phyloP scores from a whole-genome alignment of 2,888 invertebrate species.

The Pachliopta kotzebuea region DNA sequence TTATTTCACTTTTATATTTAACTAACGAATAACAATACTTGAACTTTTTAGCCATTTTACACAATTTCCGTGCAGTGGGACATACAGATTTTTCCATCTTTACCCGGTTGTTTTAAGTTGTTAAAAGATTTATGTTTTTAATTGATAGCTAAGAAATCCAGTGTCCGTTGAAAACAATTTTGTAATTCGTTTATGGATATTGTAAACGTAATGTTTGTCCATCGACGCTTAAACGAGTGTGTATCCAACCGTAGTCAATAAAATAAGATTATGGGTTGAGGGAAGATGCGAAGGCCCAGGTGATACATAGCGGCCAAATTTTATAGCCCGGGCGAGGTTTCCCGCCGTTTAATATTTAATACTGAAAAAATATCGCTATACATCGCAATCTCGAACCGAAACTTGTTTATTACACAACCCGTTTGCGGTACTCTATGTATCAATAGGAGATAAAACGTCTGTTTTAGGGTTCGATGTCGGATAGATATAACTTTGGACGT shows the following conservation, averaged over 20 bases:
- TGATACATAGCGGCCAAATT: conserved; percentile 70
- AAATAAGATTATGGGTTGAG: conserved; percentile 69
- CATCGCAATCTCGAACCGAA: conserved; percentile 54
- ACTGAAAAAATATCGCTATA: conserved; percentile 50
- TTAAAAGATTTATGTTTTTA: not conserved
- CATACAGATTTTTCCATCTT: not conserved
- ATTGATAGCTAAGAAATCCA: too few relatives aligned
- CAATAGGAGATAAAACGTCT: conserved; percentile 38
- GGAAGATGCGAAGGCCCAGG: conserved; percentile 58
- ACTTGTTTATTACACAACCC: conserved; percentile 54
- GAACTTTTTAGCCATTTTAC: not conserved
- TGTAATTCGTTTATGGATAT: not conserved
- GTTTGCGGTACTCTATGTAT: conserved; percentile 37
- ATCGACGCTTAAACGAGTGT: conserved; percentile 20
- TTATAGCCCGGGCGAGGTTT: conserved; percentile 72
- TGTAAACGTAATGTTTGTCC: conserved; percentile 5
- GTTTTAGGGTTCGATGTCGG: not conserved
- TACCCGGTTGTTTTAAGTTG: not conserved
- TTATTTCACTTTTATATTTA: not conserved
- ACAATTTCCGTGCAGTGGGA: not conserved
- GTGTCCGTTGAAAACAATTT: not conserved
- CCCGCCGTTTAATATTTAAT: conserved; percentile 53
- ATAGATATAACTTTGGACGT: conserved; percentile 4
- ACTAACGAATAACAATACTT: not conserved
- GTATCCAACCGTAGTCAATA: conserved; percentile 67